Conservation (phyloP, 2,888 invertebrate genomes). For the Nemotelus pantherinus region DNA sequence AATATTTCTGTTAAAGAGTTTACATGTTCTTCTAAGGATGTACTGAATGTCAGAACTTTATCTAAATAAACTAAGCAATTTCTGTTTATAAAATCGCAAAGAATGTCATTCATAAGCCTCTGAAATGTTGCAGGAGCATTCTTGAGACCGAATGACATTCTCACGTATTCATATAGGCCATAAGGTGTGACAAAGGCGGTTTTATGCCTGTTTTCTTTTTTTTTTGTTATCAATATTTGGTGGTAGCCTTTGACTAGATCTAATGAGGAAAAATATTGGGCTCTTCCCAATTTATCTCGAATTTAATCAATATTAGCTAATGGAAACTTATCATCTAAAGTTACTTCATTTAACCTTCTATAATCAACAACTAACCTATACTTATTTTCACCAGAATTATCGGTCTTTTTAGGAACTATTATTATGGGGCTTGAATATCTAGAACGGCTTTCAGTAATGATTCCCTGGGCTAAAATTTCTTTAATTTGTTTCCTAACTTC, state of each 20-base stretch:
- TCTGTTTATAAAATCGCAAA: no score
- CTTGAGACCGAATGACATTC: conserved; percentile 8
- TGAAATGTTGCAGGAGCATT: neutral
- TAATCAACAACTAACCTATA: conserved; percentile 26
- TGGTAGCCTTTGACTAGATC: conserved; percentile 46
- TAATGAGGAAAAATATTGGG: neutral
- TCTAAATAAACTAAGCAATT: no score
- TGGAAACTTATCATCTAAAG: conserved; percentile 41
- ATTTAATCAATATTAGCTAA: conserved; percentile 42
- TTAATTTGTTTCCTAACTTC: conserved; percentile 26
- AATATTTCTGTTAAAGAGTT: no score
- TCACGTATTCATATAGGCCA: neutral
- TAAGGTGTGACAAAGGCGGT: conserved; percentile 3
- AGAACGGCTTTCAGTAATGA: conserved; percentile 39
- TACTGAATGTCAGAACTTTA: no score
- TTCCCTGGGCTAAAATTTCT: conserved; percentile 18
- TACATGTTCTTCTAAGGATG: no score
- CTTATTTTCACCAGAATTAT: conserved; percentile 45
- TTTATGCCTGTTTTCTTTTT: neutral
- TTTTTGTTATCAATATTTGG: conserved; percentile 38
- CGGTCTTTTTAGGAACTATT: conserved; percentile 44
- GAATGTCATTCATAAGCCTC: neutral
- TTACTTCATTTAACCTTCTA: neutral
- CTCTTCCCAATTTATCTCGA: neutral
- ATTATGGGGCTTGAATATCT: conserved; percentile 40